Evolutionary conservation across 2,888 invertebrate genomes (phyloP), one percentile per base, ranked within the genome.

Genomic region (Plebejus melissa): DNA sequence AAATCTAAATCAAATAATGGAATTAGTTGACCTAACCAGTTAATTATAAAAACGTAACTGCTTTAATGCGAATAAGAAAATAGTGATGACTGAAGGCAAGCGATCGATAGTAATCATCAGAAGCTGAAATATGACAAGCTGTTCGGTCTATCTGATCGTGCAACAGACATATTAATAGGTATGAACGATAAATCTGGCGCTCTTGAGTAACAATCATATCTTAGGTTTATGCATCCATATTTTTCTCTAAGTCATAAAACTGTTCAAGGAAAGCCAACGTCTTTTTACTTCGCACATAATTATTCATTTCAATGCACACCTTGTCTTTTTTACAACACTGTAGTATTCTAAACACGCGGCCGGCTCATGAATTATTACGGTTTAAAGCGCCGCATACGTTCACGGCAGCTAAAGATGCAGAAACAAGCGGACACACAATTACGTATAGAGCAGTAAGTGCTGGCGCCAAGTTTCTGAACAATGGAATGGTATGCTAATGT

Each of bases 381-480:
- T 87, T 86, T 85, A 85, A 85, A 81, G 83, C 84, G 84, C 83
- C 83, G 82, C 78, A 80, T 81, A 83, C 82, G 86, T 88, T 87
- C 87, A 85, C 79, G 82, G 83, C 83, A 81, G 79, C 80, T 85
- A 82, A 81, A 85, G 84, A 84, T 83, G 85, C 85, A 87, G 86
- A 89, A 87, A 91, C 84, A 83, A 87, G 83, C 87, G 83, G 87
- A 83, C 83, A 88, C 90, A 90, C 92, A 92, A 88, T 86, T 87
- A 88, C 87, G 85, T 86, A 86, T 84, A 85, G 89, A 87, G 88
- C 86, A 86, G 87, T 88, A 83, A 83, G 83, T 84, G 83, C 82
- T 82, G 92, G 91, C 93, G 92, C 91, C 92, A 87, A 86, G 85
- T 86, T 90, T 90, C 90, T 90, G 90, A 91, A 93, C 91, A 93